A percentile compares a stretch with the other conserved stretches of the same genome.
phyloP scores from a whole-genome alignment of 2,113 vertebrate species.

The Chaetodon trifascialis region DNA sequence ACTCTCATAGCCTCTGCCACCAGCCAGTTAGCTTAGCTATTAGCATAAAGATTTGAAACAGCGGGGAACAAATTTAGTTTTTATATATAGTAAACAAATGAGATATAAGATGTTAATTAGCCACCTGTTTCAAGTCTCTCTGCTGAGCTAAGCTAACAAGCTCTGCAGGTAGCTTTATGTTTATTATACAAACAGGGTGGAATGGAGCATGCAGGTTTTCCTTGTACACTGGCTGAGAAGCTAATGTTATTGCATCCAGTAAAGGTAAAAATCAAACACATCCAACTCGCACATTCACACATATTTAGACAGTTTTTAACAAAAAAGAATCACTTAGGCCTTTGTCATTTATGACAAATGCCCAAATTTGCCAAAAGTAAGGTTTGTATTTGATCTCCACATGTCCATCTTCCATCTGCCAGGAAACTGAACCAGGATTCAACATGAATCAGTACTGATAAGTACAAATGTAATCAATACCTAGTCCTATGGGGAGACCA shows the following conservation, averaged over 20 bases:
- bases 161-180: background rate
- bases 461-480: background rate
- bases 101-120: background rate
- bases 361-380: too few relatives aligned
- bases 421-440: background rate
- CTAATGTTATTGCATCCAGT: background rate
- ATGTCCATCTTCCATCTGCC: background rate
- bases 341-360: too few relatives aligned
- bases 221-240: background rate
- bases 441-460: too few relatives aligned
- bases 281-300: background rate
- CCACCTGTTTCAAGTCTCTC: background rate
- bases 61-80: background rate
- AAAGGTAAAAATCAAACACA: background rate
- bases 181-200: background rate
- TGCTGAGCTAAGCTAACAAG: background rate
- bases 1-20: background rate
- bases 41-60: background rate
- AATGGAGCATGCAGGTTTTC: background rate
- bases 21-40: background rate
- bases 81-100: background rate
- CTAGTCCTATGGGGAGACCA: too few relatives aligned
- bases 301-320: too few relatives aligned
- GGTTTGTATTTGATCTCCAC: too few relatives aligned
- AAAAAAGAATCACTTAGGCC: too few relatives aligned